Evolutionary conservation across 2,888 invertebrate species (phyloP).

Genomic region (Lasioglossum calceatum): DNA sequence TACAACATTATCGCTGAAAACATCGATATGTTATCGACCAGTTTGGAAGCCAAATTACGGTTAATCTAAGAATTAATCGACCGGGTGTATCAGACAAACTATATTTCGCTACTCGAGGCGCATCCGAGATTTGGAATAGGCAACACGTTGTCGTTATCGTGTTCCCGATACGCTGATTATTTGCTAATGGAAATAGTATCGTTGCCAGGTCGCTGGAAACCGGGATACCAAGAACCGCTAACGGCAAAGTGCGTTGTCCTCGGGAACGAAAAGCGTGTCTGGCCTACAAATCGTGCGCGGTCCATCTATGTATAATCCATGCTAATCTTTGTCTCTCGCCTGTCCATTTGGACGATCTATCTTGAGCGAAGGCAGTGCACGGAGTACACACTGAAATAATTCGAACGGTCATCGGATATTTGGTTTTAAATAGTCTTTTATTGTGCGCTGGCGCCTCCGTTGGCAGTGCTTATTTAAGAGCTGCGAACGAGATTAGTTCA

Average conservation of each 20-base stretch:
- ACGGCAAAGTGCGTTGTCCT: slow-evolving; percentile 38
- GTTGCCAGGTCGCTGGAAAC: slow-evolving; percentile 15
- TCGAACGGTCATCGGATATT: slow-evolving; percentile 24
- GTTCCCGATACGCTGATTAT: background rate
- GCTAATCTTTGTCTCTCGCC: background rate
- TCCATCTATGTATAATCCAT: background rate
- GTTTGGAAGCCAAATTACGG: background rate
- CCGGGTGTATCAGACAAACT: too few species aligned
- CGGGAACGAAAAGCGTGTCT: background rate
- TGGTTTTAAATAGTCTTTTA: background rate
- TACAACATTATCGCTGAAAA: background rate
- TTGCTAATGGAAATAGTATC: background rate
- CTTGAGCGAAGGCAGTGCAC: background rate
- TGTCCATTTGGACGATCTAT: background rate
- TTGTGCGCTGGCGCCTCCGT: slow-evolving; percentile 8
- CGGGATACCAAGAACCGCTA: slow-evolving; percentile 8
- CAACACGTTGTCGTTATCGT: background rate
- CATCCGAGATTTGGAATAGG: background rate
- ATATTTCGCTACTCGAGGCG: background rate
- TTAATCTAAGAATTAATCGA: background rate
- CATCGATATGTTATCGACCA: background rate
- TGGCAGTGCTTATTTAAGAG: slow-evolving; percentile 30
- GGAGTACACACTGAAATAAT: background rate
- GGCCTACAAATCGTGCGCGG: background rate
- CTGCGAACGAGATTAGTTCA: slow-evolving; percentile 31